A percentile compares a stretch with the other conserved stretches of the same genome.
Conservation (phyloP, 2,888 invertebrate genomes). For the Hypselothyrea guttata region DNA sequence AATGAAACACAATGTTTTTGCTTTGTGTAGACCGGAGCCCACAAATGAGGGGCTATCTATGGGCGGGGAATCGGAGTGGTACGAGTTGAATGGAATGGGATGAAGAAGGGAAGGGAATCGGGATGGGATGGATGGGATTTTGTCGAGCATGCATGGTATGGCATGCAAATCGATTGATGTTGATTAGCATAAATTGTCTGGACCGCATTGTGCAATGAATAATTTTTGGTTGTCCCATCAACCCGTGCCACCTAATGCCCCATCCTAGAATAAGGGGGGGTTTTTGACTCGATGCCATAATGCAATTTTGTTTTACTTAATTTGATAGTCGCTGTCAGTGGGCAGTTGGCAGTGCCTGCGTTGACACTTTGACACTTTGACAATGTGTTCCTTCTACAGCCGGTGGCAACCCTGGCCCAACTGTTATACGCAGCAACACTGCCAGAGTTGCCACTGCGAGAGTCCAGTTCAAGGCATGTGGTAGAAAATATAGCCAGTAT, state of each 20-base stretch:
- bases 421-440: too few species aligned
- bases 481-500: too few species aligned
- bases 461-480: too few species aligned
- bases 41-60: too few species aligned
- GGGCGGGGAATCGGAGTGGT: too few species aligned
- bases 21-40: too few species aligned
- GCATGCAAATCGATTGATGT: slow-evolving; percentile 77
- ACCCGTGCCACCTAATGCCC: neutral
- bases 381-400: slow-evolving; percentile 32
- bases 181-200: slow-evolving; percentile 81
- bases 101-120: too few species aligned
- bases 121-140: neutral
- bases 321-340: slow-evolving; percentile 76
- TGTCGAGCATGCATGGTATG: slow-evolving; percentile 45
- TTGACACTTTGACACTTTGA: slow-evolving; percentile 58
- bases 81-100: too few species aligned
- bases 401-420: slow-evolving; percentile 28
- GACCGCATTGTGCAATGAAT: slow-evolving; percentile 78
- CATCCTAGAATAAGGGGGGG: too few species aligned
- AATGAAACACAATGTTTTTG: too few species aligned
- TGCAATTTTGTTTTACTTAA: slow-evolving; percentile 76
- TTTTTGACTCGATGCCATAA: slow-evolving; percentile 56
- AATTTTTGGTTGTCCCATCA: slow-evolving; percentile 55
- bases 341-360: slow-evolving; percentile 49
- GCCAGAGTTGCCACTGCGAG: too few species aligned